Evolutionary conservation across 2,888 invertebrate species (phyloP).

Genomic region (Coleophora deauratella): DNA sequence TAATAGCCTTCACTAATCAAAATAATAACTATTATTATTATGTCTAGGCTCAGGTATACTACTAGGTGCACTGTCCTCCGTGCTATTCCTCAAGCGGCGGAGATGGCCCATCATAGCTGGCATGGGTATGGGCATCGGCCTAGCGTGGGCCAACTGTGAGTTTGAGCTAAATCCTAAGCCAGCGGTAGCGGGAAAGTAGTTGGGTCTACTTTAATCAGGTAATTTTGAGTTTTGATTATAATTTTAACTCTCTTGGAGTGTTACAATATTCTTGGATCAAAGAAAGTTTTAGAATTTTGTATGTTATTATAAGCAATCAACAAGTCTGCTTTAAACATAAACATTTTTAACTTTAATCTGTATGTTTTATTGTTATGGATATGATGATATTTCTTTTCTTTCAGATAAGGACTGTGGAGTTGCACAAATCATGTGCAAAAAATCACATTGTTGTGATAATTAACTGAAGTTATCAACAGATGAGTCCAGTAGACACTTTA

Average conservation of each 20-base stretch:
- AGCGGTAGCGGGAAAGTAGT: slow-evolving; percentile 22
- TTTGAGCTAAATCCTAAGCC: slow-evolving; percentile 38
- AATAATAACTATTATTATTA: slow-evolving; percentile 3
- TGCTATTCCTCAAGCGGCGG: slow-evolving; percentile 86
- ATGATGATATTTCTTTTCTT: slow-evolving; percentile 18
- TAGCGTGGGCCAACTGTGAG: slow-evolving; percentile 92
- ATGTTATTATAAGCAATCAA: too few species aligned
- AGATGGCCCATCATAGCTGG: slow-evolving; percentile 93
- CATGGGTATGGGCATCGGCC: slow-evolving; percentile 91
- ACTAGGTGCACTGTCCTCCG: slow-evolving; percentile 86
- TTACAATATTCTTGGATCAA: too few species aligned
- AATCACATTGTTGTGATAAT: slow-evolving; percentile 18
- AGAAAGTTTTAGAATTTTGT: too few species aligned
- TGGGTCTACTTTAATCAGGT: slow-evolving; percentile 39
- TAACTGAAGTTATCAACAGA: slow-evolving; percentile 15
- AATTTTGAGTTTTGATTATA: slow-evolving; percentile 2
- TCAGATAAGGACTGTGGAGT: slow-evolving; percentile 43
- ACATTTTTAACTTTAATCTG: too few species aligned
- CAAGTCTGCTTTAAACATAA: too few species aligned
- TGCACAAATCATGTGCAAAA: slow-evolving; percentile 32
- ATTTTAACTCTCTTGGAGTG: too few species aligned
- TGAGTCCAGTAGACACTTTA: slow-evolving; percentile 40
- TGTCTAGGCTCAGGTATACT: slow-evolving; percentile 85
- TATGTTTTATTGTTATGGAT: too few species aligned
- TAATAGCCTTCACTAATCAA: too few species aligned